Base-by-base conservation (phyloP, 2,797 vertebrate species). In the Acanthurus leucopareius region DNA sequence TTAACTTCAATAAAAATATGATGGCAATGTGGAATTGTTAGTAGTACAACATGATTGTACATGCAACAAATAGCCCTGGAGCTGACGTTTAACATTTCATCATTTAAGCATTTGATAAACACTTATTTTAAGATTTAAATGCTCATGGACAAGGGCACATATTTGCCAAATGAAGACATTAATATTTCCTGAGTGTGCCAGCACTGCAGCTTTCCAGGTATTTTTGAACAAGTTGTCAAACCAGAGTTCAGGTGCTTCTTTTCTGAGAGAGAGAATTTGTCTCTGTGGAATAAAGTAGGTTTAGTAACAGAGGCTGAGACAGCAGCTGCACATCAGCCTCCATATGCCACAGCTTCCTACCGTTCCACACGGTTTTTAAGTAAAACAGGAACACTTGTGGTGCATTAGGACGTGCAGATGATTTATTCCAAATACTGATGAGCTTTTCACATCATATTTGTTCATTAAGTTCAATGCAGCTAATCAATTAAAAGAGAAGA, bases 311-410 rank as follows among this genome's bases (percentile, higher is more conserved):
- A 75, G 59, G 51, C 53, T 54, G 25, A 76, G 80, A 73, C 70
- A 85, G 66, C 79, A 86, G 77, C 76, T 80, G 80, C 85, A 75
- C 78, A 62, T 69, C 75, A 69, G 60, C 28, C 56, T 69, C 86
- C 82, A 83, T 82, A 61, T 86, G 79, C 51, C 62, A 19, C 58
- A 1, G 9, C 51, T 69, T 60, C 48, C 49, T 3, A 20, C 22
- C 19, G 13, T 61, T 73, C 70, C 69, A 69, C 49, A 47, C 0
- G 44, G 64, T 73, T 56, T 53, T 68, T 62, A 58, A 67, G 48
- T 60, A n/a, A 66, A 82, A 73, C 35, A 15, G 20, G 15, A 42
- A 40, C 61, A 69, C 51, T 49, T 19, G 0, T 74, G 47, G 38
- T 63, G 54, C 65, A 2, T 22, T 10, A 61, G 62, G 48, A 73